Conservation (phyloP, 2,113 vertebrate genomes). For the Sialia sialis region DNA sequence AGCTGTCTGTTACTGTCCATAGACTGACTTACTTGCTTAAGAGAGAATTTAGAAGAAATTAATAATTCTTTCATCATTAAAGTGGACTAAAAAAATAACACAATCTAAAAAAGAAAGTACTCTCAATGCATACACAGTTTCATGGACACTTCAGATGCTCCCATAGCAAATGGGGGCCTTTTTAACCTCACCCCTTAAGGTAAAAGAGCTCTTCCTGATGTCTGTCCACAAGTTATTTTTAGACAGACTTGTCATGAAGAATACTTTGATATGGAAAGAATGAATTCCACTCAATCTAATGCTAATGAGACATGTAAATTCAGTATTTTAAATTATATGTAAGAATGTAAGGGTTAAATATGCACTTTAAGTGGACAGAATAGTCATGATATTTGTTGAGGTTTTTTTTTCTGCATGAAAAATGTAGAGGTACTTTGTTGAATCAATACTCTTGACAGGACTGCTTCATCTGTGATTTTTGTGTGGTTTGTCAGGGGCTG, state of each 20-base stretch:
- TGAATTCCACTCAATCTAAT: background rate
- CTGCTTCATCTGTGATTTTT: background rate
- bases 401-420: background rate
- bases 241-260: background rate
- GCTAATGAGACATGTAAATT: background rate
- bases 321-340: background rate
- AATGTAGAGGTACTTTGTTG: background rate
- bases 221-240: background rate
- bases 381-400: background rate
- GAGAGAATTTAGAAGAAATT: background rate
- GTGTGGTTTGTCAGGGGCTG: background rate
- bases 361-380: background rate
- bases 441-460: background rate
- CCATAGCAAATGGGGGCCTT: background rate
- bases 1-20: background rate
- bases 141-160: constrained; percentile 23
- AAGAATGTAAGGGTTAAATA: background rate
- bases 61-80: background rate
- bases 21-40: background rate
- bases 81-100: background rate
- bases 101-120: background rate
- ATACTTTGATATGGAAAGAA: background rate
- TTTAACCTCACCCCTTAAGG: background rate
- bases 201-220: background rate
- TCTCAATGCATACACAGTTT: background rate